phyloP scores from a whole-genome alignment of 1,140 invertebrate species.

The Agraylea sexmaculata region DNA sequence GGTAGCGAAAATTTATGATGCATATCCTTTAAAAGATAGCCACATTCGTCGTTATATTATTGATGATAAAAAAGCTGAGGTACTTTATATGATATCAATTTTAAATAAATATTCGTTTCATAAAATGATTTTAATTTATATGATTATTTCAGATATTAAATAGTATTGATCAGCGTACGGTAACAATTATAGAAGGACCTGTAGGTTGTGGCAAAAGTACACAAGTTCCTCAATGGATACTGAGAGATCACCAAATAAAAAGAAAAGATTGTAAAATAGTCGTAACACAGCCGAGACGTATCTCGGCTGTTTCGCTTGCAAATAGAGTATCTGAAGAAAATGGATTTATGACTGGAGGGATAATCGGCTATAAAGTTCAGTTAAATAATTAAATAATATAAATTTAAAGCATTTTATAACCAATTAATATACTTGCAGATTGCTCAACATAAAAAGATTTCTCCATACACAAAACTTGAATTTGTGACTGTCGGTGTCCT shows the following conservation, averaged over 20 bases:
- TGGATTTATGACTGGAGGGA: slow-evolving; percentile 57
- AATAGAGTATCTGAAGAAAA: slow-evolving; percentile 67
- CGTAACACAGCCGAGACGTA: slow-evolving; percentile 76
- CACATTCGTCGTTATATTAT: no score
- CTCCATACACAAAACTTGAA: slow-evolving; percentile 63
- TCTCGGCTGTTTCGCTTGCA: slow-evolving; percentile 75
- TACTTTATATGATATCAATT: no score
- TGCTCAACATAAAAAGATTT: slow-evolving; percentile 40
- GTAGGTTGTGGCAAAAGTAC: slow-evolving; percentile 72
- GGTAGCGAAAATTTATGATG: no score
- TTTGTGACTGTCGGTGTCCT: slow-evolving; percentile 81
- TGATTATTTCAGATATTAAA: slow-evolving; percentile 45
- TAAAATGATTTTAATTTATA: no score
- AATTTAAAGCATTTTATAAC: neutral
- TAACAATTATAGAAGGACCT: slow-evolving; percentile 76
- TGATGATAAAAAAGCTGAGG: no score
- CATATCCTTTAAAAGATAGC: no score
- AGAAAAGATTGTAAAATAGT: slow-evolving; percentile 64
- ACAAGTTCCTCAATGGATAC: slow-evolving; percentile 79
- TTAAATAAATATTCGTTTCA: no score
- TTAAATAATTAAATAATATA: neutral
- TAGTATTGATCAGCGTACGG: slow-evolving; percentile 51
- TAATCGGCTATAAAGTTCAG: slow-evolving; percentile 73
- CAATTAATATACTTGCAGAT: slow-evolving; percentile 30
- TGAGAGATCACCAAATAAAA: slow-evolving; percentile 55